Conservation (phyloP, 2,113 vertebrate genomes). For the Sinocyclocheilus maitianheensis region DNA sequence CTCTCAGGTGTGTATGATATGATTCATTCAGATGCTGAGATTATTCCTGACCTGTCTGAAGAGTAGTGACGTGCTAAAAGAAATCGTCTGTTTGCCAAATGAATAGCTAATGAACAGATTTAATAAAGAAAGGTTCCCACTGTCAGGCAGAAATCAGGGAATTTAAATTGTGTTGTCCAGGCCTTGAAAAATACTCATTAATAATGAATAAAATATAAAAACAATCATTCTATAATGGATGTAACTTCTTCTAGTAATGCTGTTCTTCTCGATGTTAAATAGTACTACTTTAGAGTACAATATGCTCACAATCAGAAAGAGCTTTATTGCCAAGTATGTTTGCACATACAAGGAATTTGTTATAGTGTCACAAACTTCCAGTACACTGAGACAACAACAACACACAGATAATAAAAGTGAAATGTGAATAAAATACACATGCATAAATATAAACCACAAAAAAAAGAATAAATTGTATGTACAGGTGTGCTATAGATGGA, state of each 20-base stretch:
- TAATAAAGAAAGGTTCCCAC: background rate
- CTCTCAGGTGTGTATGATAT: constrained; percentile 83
- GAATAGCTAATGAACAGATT: background rate
- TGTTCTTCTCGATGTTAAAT: background rate
- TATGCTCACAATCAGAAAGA: background rate
- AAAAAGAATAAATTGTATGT: no score
- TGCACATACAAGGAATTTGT: no score
- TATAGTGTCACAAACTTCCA: no score
- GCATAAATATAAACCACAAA: no score
- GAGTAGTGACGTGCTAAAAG: background rate
- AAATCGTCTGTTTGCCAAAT: no score
- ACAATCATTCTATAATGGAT: background rate
- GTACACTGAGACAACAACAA: no score
- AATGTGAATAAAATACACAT: no score
- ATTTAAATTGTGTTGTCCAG: background rate
- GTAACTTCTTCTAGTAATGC: background rate
- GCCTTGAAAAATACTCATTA: background rate
- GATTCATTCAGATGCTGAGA: constrained; percentile 4
- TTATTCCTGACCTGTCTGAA: background rate
- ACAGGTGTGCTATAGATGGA: no score
- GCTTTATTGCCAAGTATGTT: no score
- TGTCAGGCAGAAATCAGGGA: background rate
- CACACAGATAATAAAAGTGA: no score
- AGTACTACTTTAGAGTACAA: background rate
- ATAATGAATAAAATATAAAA: background rate